These are phyloP conservation scores for Phalacrocorax brasilianus DNA, from an alignment of 2,113 vertebrate genomes.

Conservation along the genomic window DNA sequence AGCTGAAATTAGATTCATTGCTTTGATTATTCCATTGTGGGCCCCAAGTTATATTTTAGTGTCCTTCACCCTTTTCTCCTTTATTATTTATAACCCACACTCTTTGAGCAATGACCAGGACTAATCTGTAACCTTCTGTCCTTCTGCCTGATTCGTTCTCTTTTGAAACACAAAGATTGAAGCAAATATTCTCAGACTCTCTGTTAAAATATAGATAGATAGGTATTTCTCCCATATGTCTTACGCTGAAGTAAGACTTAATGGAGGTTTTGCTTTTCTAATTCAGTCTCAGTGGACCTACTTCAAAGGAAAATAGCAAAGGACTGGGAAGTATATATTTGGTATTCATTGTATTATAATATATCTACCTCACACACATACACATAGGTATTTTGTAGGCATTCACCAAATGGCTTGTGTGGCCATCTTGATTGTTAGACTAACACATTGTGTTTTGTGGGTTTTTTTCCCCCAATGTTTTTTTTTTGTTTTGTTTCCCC, in stretches of 20 bases:
- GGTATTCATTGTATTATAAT: slow-evolving; percentile 57
- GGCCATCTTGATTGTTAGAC: slow-evolving; percentile 26
- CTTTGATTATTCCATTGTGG: slow-evolving; percentile 91
- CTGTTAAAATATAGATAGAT: slow-evolving; percentile 80
- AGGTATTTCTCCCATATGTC: slow-evolving; percentile 82
- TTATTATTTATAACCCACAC: slow-evolving; percentile 98
- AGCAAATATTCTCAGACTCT: slow-evolving; percentile 80
- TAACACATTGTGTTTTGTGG: slow-evolving; percentile 13
- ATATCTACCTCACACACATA: not conserved
- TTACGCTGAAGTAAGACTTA: slow-evolving; percentile 83
- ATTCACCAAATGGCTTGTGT: not conserved
- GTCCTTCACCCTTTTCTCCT: slow-evolving; percentile 91
- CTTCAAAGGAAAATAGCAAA: slow-evolving; percentile 49
- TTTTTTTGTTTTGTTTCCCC: slow-evolving; percentile 25
- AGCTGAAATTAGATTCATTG: slow-evolving; percentile 93
- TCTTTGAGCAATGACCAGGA: slow-evolving; percentile 99
- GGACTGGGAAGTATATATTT: slow-evolving; percentile 16
- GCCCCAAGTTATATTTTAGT: slow-evolving; percentile 86
- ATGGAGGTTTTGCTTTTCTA: slow-evolving; percentile 75
- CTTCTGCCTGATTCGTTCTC: slow-evolving; percentile 95
- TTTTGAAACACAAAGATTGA: slow-evolving; percentile 94
- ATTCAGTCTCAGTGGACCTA: slow-evolving; percentile 74
- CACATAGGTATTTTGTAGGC: not conserved
- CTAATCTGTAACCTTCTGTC: slow-evolving; percentile 99
- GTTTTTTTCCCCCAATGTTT: fast-evolving